Evolutionary conservation across 1,140 invertebrate genomes (phyloP).

Genomic region (Trachymyrmex septentrionalis): DNA sequence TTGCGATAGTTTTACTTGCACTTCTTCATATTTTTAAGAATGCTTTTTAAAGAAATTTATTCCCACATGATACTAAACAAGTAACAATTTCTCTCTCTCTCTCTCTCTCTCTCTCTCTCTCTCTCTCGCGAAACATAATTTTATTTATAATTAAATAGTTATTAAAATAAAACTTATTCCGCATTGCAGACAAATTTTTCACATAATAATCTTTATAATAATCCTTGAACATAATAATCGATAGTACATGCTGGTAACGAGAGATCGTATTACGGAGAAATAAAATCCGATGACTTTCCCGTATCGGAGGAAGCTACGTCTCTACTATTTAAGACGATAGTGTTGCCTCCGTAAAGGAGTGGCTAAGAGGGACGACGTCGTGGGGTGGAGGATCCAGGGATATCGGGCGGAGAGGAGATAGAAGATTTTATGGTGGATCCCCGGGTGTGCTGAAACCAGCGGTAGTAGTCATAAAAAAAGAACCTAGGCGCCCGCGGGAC

Average conservation of each 20-base stretch:
- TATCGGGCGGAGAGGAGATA: slow-evolving; percentile 54
- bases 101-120: not conserved
- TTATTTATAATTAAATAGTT: not conserved
- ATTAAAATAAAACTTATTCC: not conserved
- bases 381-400: slow-evolving; percentile 42
- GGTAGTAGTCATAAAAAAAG: slow-evolving; percentile 79
- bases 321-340: slow-evolving; percentile 42
- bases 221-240: slow-evolving; percentile 29
- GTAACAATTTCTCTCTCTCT: no score
- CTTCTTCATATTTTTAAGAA: no score
- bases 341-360: slow-evolving; percentile 43
- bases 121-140: not conserved
- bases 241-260: slow-evolving; percentile 16
- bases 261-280: slow-evolving; percentile 38
- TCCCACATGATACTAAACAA: no score
- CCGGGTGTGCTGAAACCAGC: slow-evolving; percentile 72
- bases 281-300: slow-evolving; percentile 39
- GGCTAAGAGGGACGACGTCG: slow-evolving; percentile 49
- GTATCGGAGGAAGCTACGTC: slow-evolving; percentile 11
- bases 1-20: no score
- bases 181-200: not conserved
- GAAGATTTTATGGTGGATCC: slow-evolving; percentile 79
- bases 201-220: not conserved
- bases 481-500: slow-evolving; percentile 75
- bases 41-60: no score